These are phyloP conservation scores for Leuciscus waleckii DNA, from an alignment of 2,797 vertebrate species.

Conservation along the genomic window DNA sequence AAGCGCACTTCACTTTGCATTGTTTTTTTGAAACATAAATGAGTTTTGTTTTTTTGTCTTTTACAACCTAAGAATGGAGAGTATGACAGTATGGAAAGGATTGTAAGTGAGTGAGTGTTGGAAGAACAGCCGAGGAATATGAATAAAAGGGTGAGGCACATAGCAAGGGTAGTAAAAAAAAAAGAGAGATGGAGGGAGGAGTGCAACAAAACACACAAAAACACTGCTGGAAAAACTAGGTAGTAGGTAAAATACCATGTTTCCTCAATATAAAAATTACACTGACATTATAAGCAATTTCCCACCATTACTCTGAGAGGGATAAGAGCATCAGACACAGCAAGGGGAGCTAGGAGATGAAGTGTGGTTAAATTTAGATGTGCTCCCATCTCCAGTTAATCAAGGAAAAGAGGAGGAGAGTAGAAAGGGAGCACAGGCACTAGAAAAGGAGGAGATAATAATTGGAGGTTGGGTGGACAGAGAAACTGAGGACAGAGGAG, in stretches of 20 bases:
- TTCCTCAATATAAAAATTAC: constrained; percentile 13
- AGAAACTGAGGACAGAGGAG: constrained; percentile 22
- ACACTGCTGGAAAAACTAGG: background rate
- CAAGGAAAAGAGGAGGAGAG: constrained; percentile 27
- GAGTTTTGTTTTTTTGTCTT: background rate
- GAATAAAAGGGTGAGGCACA: constrained; percentile 3
- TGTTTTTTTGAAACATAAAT: constrained; percentile 12
- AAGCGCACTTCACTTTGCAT: constrained; percentile 53
- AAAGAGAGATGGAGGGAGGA: background rate
- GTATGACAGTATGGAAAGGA: constrained; percentile 23
- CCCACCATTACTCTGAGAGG: constrained; percentile 20
- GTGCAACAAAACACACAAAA: background rate
- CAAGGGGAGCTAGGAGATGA: constrained; percentile 28
- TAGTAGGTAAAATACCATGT: constrained; percentile 7
- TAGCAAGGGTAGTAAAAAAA: background rate
- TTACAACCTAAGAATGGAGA: constrained; percentile 6
- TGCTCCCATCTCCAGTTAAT: constrained; percentile 42
- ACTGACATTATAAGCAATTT: background rate
- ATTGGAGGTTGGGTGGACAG: background rate
- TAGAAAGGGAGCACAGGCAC: constrained; percentile 26
- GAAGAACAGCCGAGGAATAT: constrained; percentile 2
- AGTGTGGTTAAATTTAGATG: constrained; percentile 55
- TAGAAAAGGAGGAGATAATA: constrained; percentile 12
- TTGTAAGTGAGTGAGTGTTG: background rate
- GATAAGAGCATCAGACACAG: constrained; percentile 29